These are phyloP conservation scores for Lepilemur ruficaudatus DNA, from an alignment of 2,797 vertebrate genomes.

Conservation along the genomic window DNA sequence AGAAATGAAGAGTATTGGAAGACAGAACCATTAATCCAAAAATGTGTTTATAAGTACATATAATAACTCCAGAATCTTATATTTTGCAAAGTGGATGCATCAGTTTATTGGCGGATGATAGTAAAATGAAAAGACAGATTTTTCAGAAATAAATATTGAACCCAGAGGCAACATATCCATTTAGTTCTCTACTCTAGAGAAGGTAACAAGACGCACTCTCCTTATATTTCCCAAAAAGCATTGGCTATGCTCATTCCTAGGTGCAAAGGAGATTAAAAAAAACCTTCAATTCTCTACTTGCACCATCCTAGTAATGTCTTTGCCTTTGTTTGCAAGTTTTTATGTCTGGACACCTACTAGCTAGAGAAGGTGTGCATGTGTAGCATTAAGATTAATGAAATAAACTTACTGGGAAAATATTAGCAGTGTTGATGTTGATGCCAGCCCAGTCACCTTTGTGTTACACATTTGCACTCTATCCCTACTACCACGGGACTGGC, in stretches of 20 bases:
- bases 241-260: background rate
- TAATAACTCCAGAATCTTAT: background rate
- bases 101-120: background rate
- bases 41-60: background rate
- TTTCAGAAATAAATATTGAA: constrained; percentile 3
- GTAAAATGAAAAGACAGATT: constrained; percentile 3
- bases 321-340: background rate
- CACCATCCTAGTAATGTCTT: background rate
- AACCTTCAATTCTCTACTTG: background rate
- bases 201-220: background rate
- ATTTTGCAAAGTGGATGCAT: background rate
- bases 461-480: background rate
- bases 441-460: background rate
- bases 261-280: background rate
- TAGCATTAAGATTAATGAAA: background rate
- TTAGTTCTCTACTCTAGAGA: background rate
- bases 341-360: background rate
- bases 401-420: background rate
- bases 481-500: background rate
- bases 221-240: background rate
- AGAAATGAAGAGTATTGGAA: background rate
- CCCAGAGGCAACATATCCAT: background rate
- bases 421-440: background rate
- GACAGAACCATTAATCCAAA: background rate
- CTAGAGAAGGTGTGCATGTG: background rate